phyloP scores from a whole-genome alignment of 2,888 invertebrate species.

The Oxytorus armatus region DNA sequence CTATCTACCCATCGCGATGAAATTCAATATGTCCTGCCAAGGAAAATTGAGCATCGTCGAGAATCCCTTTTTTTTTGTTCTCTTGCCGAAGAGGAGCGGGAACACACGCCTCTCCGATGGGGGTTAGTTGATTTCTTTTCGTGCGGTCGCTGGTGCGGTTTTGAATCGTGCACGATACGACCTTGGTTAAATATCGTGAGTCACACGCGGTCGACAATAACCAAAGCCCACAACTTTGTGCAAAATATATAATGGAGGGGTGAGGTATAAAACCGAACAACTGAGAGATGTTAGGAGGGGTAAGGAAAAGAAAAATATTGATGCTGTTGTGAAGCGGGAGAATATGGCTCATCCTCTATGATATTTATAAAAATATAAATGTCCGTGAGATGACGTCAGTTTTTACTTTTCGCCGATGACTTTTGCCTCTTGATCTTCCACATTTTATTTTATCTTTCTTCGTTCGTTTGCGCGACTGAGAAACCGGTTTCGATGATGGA shows the following conservation, averaged over 20 bases:
- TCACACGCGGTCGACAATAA: conserved; percentile 45
- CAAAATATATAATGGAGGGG: neutral
- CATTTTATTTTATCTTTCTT: conserved; percentile 7
- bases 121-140: conserved; percentile 7
- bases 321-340: no score
- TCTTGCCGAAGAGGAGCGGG: conserved; percentile 9
- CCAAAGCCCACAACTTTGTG: neutral
- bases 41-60: conserved; percentile 61
- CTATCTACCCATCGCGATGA: conserved; percentile 31
- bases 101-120: no score
- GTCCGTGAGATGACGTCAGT: conserved; percentile 56
- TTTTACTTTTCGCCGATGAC: conserved; percentile 35
- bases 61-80: conserved; percentile 28
- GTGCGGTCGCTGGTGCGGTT: conserved; percentile 50
- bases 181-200: conserved; percentile 62
- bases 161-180: conserved; percentile 53
- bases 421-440: conserved; percentile 22
- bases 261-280: no score
- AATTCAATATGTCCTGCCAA: conserved; percentile 51
- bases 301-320: no score
- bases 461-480: neutral
- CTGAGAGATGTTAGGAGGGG: no score
- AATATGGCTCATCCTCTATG: neutral
- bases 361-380: neutral
- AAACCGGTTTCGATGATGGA: conserved; percentile 69